phyloP scores from a whole-genome alignment of 2,113 vertebrate species.

The Anser brachyrhynchus region DNA sequence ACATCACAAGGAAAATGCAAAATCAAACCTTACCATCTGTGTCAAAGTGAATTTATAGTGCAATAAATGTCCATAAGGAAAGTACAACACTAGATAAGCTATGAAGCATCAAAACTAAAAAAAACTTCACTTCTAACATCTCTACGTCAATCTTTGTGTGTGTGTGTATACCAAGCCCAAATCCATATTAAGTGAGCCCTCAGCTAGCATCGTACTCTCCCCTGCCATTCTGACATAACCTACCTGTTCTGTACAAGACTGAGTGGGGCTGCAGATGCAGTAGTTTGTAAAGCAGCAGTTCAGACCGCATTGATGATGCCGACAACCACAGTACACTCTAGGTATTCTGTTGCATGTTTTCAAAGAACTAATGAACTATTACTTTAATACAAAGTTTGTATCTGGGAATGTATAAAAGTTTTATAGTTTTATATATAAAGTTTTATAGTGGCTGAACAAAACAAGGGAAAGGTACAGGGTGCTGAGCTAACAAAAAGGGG shows the following conservation, averaged over 20 bases:
- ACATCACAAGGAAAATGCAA: neutral
- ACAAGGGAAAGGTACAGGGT: neutral
- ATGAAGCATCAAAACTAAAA: neutral
- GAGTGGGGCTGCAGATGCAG: neutral
- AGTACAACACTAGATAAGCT: neutral
- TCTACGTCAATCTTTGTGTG: neutral
- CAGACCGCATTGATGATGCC: neutral
- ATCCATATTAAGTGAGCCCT: neutral
- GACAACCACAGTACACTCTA: neutral
- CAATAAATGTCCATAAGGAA: neutral
- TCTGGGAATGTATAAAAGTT: neutral
- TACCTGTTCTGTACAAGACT: neutral
- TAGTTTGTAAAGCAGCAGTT: neutral
- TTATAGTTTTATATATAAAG: neutral
- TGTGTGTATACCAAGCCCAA: neutral
- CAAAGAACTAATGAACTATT: neutral
- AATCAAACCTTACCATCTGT: neutral
- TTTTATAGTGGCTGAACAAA: neutral
- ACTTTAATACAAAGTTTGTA: neutral
- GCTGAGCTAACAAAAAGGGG: neutral
- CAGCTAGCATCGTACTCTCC: neutral
- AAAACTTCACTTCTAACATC: neutral
- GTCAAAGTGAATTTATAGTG: neutral
- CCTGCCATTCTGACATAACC: neutral
- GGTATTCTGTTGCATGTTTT: neutral